Evolutionary conservation across 2,888 invertebrate species (phyloP), one percentile per base, ranked within the genome.

Genomic region (Drosophila vallismaia): DNA sequence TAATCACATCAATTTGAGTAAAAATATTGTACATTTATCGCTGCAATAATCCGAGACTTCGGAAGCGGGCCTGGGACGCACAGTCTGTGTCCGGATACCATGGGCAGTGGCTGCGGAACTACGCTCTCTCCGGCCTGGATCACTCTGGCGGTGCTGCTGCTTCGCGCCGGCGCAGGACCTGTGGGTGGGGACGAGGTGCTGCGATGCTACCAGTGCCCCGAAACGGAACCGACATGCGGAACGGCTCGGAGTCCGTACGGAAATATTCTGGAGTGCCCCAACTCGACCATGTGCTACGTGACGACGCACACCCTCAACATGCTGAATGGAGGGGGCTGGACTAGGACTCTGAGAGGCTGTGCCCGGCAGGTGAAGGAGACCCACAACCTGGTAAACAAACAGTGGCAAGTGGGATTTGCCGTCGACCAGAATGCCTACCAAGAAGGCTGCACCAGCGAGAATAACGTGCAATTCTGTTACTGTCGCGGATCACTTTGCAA

Each of bases 241-340:
- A 7, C 29, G 0, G 10, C 60, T 0, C 14, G 3, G 8, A 51
- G 68, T 14, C 10, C 66, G 3, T 3, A 53, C 1, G 29, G 71
- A 7, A 36, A 19, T 14, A 55, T 10, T 14, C 44, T 52, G 4
- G 44, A 42, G 10, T 80, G 79, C 19, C 40, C 62, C 6, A 71
- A 76, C 19, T 85, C 79, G 0, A 80, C 79, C 7, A 85, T 85
- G 85, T 80, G 79, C 45, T 4, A 24, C 4, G 68, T 46, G 42
- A 59, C 14, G 3, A 44, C 66, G 1, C 19, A 3, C 19, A 55
- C 54, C 0, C 38, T 64, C 0, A 9, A 10, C 1, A 31, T 73
- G 4, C 5, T 28, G 0, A 4, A 58, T 12, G 76, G 69, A 0
- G 6, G 6, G 0, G 54, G 10, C 46, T 53, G 73, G 58, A 33